Evolutionary conservation across 2,888 invertebrate species (phyloP), one percentile per base, ranked within the genome.

Genomic region (Theodoxus fluviatilis): DNA sequence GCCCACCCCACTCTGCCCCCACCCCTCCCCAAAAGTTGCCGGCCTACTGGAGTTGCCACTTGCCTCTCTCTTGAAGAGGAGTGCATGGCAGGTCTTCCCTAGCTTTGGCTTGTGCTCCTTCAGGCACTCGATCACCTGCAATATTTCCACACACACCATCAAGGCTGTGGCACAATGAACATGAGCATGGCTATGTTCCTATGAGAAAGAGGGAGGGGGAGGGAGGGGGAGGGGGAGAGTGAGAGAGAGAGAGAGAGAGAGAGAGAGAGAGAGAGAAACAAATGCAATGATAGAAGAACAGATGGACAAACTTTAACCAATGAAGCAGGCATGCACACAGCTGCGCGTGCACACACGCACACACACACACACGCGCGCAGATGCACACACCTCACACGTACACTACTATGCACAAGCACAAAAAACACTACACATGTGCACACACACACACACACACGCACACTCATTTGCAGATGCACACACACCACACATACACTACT

Each of bases 21-120:
- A n/a, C n/a, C n/a, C n/a, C n/a, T n/a, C n/a, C n/a, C n/a, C n/a
- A 18, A 57, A 57, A 12, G 31, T 57, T 57, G 15, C n/a, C 3
- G 3, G 18, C 35, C 35, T 59, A 15, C 18, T 25, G n/a, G n/a
- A n/a, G n/a, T n/a, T n/a, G n/a, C n/a, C 3, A 72, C 79, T 68
- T 69, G 86, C 86, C 81, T 85, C 93, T 15, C 95, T 91, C 81
- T 93, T 91, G 88, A 97, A 97, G 64, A 98, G 88, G 69, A 93
- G 92, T 81, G 91, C 92, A 80, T 93, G 93, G 83, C 98, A 98
- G 0, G 86, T 83, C 49, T 90, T 90, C 15, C 91, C 90, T 70
- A 96, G 87, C 7, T 82, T 76, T 22, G 81, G 80, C 33, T 90
- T 90, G 70, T 91, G 90, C 79, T 92, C 90, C 71, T 90, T 90